Base-by-base conservation (phyloP, 2,113 vertebrate genomes). In the Vulpes ferrilata region DNA sequence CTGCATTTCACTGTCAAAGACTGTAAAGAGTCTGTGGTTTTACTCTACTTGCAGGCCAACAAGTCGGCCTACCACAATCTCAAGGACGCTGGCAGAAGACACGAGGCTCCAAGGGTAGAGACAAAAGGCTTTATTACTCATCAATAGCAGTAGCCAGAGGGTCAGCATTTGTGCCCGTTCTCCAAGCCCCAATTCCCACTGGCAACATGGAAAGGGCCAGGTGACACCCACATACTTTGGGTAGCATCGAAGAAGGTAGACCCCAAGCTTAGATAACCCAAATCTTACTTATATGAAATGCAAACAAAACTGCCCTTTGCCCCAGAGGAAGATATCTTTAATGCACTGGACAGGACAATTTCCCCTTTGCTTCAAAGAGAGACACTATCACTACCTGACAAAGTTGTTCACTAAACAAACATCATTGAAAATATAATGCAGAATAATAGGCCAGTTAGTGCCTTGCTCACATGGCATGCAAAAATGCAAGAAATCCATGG, bases 321-420 rank as follows among this genome's bases (percentile, higher is more conserved):
- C 48, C 69, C 17, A 32, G 60, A 90, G 78, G 19, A n/a, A 92
- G 32, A n/a, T 55, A 86, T 20, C 48, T 93, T 95, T 71, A 95
- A 85, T 65, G 69, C 67, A 65, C 19, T 79, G 53, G 35, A 76
- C 53, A 80, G 95, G 73, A 22, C 83, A 51, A 55, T 13, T 92
- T 81, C 89, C 43, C 38, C n/a, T 79, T 95, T 82, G n/a, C 48
- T 96, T 69, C 78, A 87, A 82, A 92, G 57, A 73, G 7, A 94
- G 64, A 74, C 80, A 89, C 10, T 71, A 67, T 65, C 32, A 74
- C 84, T 93, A 43, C 69, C 60, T 43, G 59, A 22, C 53, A 73
- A 96, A 51, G 57, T 11, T 90, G 38, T 69, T 84, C 64, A 62
- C 62, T 90, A 88, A 93, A 85, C 48, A 96, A 74, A 86, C 43